Conservation (phyloP, 2,888 invertebrate genomes). For the Latrodectus elegans region DNA sequence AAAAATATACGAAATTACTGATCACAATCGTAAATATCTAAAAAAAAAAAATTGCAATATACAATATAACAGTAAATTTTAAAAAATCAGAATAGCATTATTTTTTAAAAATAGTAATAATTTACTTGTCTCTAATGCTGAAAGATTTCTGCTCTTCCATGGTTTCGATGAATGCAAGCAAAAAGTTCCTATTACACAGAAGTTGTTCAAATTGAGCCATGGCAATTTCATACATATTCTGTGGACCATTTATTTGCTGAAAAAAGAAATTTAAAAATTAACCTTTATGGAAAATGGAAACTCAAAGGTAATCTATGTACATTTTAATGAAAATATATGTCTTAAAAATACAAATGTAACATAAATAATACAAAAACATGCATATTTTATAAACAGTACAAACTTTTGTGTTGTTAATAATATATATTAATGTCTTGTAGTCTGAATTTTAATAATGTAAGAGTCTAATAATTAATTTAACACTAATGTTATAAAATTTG, state of each 20-base stretch:
- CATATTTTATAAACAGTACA: no score
- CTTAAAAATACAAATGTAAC: no score
- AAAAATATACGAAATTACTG: neutral
- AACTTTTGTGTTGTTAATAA: no score
- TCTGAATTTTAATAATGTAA: no score
- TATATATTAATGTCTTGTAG: no score
- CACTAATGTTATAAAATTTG: no score
- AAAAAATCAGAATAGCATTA: neutral
- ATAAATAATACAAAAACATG: no score
- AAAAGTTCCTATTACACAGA: slow-evolving; percentile 76
- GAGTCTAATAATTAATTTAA: no score
- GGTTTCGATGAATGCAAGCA: slow-evolving; percentile 76
- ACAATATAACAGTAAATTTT: neutral
- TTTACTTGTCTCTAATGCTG: slow-evolving; percentile 84
- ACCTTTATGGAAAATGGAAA: neutral
- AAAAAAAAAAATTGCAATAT: neutral
- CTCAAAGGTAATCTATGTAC: neutral
- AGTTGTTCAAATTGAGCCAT: slow-evolving; percentile 77
- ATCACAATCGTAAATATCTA: neutral
- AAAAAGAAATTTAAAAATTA: slow-evolving; percentile 27
- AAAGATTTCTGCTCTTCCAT: slow-evolving; percentile 76
- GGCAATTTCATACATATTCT: slow-evolving; percentile 85
- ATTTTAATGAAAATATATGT: no score
- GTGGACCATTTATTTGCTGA: slow-evolving; percentile 84
- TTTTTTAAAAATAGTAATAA: slow-evolving; percentile 18